Conservation (phyloP, 2,888 invertebrate species). For the Chrysolina haemoptera region DNA sequence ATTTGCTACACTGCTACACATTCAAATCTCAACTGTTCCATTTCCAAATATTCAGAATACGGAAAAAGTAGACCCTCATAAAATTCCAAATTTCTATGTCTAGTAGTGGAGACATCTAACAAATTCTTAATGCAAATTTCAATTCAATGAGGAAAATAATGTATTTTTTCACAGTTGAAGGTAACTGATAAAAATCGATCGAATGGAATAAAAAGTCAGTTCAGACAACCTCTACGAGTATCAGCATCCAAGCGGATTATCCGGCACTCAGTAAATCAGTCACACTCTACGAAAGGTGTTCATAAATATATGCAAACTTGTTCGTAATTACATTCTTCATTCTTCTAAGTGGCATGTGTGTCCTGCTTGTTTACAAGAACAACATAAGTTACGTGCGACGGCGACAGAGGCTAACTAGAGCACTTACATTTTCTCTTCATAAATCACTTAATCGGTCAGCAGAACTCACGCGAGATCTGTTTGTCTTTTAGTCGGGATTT, state of each 20-base stretch:
- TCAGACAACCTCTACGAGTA: background rate
- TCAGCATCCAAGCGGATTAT: constrained; percentile 5
- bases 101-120: too few relatives aligned
- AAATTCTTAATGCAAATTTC: too few relatives aligned
- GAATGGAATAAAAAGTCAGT: background rate
- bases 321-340: constrained; percentile 51
- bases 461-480: constrained; percentile 43
- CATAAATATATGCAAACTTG: constrained; percentile 53
- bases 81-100: too few relatives aligned
- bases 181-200: background rate
- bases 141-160: too few relatives aligned
- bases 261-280: constrained; percentile 29
- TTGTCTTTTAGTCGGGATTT: constrained; percentile 7
- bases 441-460: constrained; percentile 57
- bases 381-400: constrained; percentile 49
- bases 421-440: constrained; percentile 55
- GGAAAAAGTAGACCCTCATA: too few relatives aligned
- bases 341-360: constrained; percentile 50
- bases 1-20: too few relatives aligned
- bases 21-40: too few relatives aligned
- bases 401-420: constrained; percentile 54
- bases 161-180: too few relatives aligned
- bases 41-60: too few relatives aligned
- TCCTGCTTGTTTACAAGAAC: constrained; percentile 33
- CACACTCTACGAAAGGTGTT: constrained; percentile 43